Evolutionary conservation across 1,140 invertebrate genomes (phyloP).

Genomic region (Tetragonula clypearis): DNA sequence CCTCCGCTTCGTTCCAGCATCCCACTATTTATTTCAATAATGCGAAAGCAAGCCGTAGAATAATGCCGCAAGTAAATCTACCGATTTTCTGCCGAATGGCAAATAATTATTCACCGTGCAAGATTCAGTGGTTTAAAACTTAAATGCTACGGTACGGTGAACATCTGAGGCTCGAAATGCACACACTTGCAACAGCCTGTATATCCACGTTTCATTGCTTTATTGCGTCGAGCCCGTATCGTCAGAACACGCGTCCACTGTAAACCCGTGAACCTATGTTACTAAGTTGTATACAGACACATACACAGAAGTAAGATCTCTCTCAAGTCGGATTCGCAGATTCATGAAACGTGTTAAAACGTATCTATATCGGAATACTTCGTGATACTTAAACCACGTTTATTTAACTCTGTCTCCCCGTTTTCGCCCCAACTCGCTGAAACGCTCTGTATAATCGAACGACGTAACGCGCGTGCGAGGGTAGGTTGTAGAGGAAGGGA

Average conservation of each 20-base stretch:
- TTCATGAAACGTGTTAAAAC: neutral
- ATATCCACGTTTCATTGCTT: neutral
- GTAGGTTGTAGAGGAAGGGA: neutral
- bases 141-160: too few relatives aligned
- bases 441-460: slow-evolving; percentile 38
- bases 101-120: neutral
- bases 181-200: neutral
- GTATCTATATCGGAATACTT: neutral
- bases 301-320: neutral
- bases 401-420: neutral
- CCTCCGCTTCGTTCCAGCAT: neutral
- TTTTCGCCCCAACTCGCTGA: neutral
- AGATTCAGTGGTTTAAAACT: neutral
- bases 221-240: too few relatives aligned
- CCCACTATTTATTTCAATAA: neutral
- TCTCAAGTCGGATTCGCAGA: neutral
- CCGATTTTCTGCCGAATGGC: neutral
- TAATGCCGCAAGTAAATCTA: neutral
- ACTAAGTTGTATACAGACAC: too few relatives aligned
- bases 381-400: neutral
- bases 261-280: neutral
- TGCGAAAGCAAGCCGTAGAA: neutral
- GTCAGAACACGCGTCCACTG: neutral
- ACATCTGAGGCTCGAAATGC: neutral
- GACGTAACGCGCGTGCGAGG: slow-evolving; percentile 43